phyloP scores from a whole-genome alignment of 2,113 vertebrate species.

The Pseudopipra pipra region DNA sequence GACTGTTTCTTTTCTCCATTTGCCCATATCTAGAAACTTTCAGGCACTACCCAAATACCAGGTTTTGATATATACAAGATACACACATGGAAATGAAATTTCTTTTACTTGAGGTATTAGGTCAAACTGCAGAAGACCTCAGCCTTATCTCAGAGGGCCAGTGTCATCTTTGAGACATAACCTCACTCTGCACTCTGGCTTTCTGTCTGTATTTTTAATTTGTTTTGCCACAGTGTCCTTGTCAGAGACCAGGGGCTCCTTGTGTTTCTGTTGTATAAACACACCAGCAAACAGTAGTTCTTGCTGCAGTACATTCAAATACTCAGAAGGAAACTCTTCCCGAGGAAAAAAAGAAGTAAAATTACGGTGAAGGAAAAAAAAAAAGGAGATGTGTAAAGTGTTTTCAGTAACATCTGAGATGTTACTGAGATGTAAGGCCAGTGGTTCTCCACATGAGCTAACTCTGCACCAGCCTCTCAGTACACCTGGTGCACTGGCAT shows the following conservation, averaged over 20 bases:
- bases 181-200: background rate
- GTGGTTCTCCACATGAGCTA: background rate
- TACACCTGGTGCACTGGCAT: background rate
- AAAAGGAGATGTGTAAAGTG: background rate
- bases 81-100: background rate
- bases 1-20: background rate
- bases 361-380: background rate
- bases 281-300: background rate
- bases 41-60: background rate
- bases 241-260: background rate
- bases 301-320: background rate
- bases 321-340: background rate
- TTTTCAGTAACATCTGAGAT: background rate
- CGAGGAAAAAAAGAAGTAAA: background rate
- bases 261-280: background rate
- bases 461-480: background rate
- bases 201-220: background rate
- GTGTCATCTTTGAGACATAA: background rate
- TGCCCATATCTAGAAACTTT: background rate
- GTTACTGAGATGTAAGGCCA: background rate
- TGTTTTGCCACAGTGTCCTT: background rate
- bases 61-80: background rate
- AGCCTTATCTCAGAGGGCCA: background rate
- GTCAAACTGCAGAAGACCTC: background rate
- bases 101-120: background rate